These are phyloP conservation scores for Amphimedon queenslandica DNA, from an alignment of 37 sponge, comb jelly and placozoan species.

Conservation along the genomic window DNA sequence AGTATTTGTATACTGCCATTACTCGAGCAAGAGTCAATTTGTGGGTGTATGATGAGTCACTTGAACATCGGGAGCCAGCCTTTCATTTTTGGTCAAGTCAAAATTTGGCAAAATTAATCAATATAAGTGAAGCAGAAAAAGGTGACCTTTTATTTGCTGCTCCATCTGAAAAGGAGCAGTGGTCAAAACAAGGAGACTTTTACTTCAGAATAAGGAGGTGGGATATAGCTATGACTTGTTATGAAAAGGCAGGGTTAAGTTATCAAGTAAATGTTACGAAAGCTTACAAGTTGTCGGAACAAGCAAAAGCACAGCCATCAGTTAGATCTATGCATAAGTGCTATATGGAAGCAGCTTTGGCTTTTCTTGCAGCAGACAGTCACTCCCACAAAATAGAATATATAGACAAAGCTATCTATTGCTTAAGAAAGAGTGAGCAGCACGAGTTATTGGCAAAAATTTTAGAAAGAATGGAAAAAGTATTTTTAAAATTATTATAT, in stretches of 20 bases:
- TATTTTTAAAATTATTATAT: not conserved
- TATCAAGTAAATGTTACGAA: slow-evolving; percentile 17
- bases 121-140: slow-evolving; percentile 14
- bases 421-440: slow-evolving; percentile 44
- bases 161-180: slow-evolving; percentile 33
- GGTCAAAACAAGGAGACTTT: slow-evolving; percentile 47
- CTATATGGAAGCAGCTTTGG: slow-evolving; percentile 45
- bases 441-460: slow-evolving; percentile 38
- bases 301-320: not conserved
- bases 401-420: slow-evolving; percentile 46
- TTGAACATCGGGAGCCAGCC: slow-evolving; percentile 40
- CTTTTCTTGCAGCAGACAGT: slow-evolving; percentile 39
- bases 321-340: slow-evolving; percentile 12
- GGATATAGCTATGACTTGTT: slow-evolving; percentile 64
- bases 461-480: slow-evolving; percentile 53
- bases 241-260: slow-evolving; percentile 43
- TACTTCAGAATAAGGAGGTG: slow-evolving; percentile 26
- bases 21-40: slow-evolving; percentile 70
- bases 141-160: slow-evolving; percentile 16
- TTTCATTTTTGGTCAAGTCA: slow-evolving; percentile 56
- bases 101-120: slow-evolving; percentile 4
- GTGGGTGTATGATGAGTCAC: slow-evolving; percentile 71
- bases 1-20: slow-evolving; percentile 79
- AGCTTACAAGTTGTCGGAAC: slow-evolving; percentile 26
- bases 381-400: slow-evolving; percentile 23